Percentiles rank a stretch among this genome's conserved stretches.
phyloP scores from a whole-genome alignment of 2,113 vertebrate genomes.

The Opisthocomus hoazin region DNA sequence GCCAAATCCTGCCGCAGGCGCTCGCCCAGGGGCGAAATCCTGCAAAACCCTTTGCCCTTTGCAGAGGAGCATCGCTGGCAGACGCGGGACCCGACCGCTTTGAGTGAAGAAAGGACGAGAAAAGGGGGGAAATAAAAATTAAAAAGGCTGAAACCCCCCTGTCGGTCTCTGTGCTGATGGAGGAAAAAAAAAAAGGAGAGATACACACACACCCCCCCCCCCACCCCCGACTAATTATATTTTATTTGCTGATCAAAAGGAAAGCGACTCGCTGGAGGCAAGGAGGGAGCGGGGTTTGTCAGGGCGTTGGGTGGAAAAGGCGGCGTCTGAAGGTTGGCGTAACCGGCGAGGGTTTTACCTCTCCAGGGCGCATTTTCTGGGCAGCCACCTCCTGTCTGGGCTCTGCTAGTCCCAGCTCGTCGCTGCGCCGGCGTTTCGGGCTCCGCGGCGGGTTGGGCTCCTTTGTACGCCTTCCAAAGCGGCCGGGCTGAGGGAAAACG shows the following conservation, averaged over 20 bases:
- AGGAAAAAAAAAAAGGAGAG: no score
- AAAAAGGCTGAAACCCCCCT: neutral
- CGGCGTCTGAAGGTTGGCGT: neutral
- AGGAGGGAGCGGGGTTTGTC: neutral
- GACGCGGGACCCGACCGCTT: neutral
- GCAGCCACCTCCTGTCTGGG: neutral
- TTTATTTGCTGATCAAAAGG: conserved; percentile 24
- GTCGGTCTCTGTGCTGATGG: neutral
- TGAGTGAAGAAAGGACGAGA: neutral
- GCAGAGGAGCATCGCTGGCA: fast-evolving
- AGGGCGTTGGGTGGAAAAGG: neutral
- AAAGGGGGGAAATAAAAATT: neutral
- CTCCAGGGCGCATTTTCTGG: neutral
- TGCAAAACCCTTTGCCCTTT: fast-evolving
- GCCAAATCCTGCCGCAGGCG: neutral
- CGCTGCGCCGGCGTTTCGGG: neutral
- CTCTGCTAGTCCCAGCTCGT: neutral
- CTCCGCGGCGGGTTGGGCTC: neutral
- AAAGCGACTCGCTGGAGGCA: neutral
- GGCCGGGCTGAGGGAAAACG: neutral
- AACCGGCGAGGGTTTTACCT: neutral
- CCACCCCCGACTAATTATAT: neutral
- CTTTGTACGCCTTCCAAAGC: neutral
- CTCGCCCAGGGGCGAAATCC: neutral
- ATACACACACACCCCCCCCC: no score